These are phyloP conservation scores for Crocuta crocuta DNA, from an alignment of 2,113 vertebrate species.

Conservation along the genomic window DNA sequence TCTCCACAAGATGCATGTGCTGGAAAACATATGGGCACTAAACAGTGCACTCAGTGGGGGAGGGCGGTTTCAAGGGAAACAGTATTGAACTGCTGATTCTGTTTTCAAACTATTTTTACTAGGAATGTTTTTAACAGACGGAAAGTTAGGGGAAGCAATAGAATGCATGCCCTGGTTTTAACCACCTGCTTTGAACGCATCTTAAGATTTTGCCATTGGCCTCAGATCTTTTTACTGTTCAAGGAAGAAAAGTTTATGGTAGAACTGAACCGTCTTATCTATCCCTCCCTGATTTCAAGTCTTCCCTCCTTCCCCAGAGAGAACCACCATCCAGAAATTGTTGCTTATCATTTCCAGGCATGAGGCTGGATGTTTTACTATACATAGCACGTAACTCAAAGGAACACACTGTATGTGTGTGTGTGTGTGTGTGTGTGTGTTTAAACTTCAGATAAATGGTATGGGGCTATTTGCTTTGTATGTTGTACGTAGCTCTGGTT, in stretches of 20 bases:
- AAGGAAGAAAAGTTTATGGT: neutral
- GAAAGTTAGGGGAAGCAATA: neutral
- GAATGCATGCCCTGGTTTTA: rapidly evolving
- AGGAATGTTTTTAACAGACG: neutral
- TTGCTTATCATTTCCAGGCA: neutral
- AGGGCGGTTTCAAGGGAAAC: neutral
- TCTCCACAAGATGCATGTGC: neutral
- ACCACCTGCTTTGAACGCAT: neutral
- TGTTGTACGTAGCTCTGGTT: neutral
- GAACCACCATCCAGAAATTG: neutral
- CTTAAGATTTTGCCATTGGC: neutral
- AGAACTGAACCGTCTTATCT: neutral
- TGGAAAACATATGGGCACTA: neutral
- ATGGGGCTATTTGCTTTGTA: neutral
- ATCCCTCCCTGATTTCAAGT: neutral
- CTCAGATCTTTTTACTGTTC: neutral
- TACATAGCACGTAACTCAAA: neutral
- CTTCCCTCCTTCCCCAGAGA: neutral
- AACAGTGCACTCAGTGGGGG: neutral
- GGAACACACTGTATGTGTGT: neutral
- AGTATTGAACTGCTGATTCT: neutral
- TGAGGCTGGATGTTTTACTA: neutral
- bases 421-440: neutral
- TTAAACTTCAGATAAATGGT: neutral
- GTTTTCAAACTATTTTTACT: neutral